These are phyloP conservation scores for Nomada fabriciana DNA, from an alignment of 2,888 invertebrate species.

Conservation along the genomic window DNA sequence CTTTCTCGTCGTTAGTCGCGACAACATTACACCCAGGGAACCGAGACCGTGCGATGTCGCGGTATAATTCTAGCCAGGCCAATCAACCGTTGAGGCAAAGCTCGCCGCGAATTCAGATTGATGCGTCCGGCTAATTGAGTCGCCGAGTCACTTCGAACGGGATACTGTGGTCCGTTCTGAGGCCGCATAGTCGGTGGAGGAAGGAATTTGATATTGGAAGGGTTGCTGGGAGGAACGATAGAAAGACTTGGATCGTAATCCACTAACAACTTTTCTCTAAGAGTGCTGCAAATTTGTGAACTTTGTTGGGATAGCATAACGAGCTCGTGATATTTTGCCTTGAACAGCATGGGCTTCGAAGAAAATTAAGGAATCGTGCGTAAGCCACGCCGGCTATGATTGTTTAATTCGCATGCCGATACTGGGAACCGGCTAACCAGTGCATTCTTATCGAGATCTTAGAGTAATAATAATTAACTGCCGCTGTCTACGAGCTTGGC, in stretches of 20 bases:
- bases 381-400: constrained; percentile 76
- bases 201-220: background rate
- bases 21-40: constrained; percentile 73
- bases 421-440: constrained; percentile 75
- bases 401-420: constrained; percentile 80
- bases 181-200: background rate
- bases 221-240: too few relatives aligned
- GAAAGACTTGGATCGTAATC: too few relatives aligned
- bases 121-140: constrained; percentile 43
- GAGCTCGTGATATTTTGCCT: constrained; percentile 27
- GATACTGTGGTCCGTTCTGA: background rate
- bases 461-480: constrained; percentile 76
- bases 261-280: too few relatives aligned
- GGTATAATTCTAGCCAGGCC: constrained; percentile 55
- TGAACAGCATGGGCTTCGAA: constrained; percentile 7
- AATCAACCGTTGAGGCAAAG: constrained; percentile 52
- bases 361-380: constrained; percentile 76
- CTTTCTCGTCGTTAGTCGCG: constrained; percentile 79
- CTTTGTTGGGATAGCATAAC: constrained; percentile 27
- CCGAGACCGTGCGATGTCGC: constrained; percentile 32
- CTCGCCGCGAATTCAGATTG: constrained; percentile 58
- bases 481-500: background rate
- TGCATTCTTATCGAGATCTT: constrained; percentile 79
- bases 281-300: constrained; percentile 26
- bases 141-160: constrained; percentile 21